Conservation (phyloP, 2,113 vertebrate species). For the Plecotus auritus region DNA sequence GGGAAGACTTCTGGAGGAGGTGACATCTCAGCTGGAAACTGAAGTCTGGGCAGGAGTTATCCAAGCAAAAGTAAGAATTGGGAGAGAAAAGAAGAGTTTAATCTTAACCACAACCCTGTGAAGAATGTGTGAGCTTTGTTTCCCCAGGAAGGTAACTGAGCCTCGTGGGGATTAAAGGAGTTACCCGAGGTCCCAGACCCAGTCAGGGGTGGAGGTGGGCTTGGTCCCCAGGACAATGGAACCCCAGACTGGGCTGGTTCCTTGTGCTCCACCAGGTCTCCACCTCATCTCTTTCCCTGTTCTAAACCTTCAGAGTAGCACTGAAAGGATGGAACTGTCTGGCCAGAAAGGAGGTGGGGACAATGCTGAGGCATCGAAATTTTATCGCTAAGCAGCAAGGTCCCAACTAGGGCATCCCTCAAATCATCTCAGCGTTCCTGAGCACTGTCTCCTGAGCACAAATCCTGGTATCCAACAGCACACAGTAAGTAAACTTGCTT, state of each 20-base stretch:
- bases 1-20: not conserved
- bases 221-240: not conserved
- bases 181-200: not conserved
- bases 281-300: not conserved
- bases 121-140: not conserved
- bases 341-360: not conserved
- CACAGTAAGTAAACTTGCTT: not conserved
- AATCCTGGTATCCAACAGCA: not conserved
- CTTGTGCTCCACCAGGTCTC: not conserved
- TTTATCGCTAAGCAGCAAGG: not conserved
- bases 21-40: not conserved
- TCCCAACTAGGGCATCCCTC: not conserved
- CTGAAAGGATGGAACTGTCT: not conserved
- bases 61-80: not conserved
- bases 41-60: not conserved
- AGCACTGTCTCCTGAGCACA: not conserved
- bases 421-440: not conserved
- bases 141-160: not conserved
- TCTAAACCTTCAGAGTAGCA: not conserved
- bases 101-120: not conserved
- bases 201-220: too few relatives aligned
- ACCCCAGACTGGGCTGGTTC: not conserved
- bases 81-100: not conserved
- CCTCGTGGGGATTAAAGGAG: not conserved
- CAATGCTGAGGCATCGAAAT: not conserved